A percentile compares a stretch with the other conserved stretches of the same genome.
These are phyloP conservation scores for Mythimna albipuncta DNA, from an alignment of 2,888 invertebrate genomes.

Conservation along the genomic window DNA sequence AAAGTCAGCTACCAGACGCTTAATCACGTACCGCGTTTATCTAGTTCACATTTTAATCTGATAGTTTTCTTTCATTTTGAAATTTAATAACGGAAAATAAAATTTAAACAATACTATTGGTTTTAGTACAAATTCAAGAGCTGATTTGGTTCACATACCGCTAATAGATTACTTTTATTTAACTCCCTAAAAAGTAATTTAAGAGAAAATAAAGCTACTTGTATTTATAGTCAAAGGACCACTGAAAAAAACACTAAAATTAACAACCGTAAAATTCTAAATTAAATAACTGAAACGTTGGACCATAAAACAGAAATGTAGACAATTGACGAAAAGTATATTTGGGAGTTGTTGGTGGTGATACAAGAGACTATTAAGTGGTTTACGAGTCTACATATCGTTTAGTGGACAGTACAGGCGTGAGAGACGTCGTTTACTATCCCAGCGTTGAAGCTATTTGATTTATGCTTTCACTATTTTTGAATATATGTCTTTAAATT, in stretches of 20 bases:
- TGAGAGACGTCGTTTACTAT: conserved; percentile 68
- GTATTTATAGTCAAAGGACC: conserved; percentile 45
- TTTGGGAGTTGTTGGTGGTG: conserved; percentile 51
- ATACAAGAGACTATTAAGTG: conserved; percentile 72
- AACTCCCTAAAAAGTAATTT: conserved; percentile 20
- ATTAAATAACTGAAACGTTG: conserved; percentile 43
- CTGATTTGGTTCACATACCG: conserved; percentile 1
- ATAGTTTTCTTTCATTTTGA: too few relatives aligned
- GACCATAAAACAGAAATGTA: conserved; percentile 48
- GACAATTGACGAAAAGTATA: conserved; percentile 51
- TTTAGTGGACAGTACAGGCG: conserved; percentile 68
- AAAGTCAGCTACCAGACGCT: too few relatives aligned
- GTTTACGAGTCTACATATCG: conserved; percentile 70
- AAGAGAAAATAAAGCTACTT: conserved; percentile 29
- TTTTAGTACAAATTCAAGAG: neutral
- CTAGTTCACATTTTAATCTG: too few relatives aligned
- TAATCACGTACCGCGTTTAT: too few relatives aligned
- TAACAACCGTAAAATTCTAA: conserved; percentile 43
- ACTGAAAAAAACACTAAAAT: conserved; percentile 37
- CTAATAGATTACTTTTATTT: neutral
- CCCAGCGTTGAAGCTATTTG: conserved; percentile 68
- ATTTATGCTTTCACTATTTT: conserved; percentile 67
- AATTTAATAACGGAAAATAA: neutral
- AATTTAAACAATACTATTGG: neutral
- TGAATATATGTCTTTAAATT: conserved; percentile 66